These are phyloP conservation scores for Carapus acus DNA, from an alignment of 2,797 vertebrate species.

Conservation along the genomic window DNA sequence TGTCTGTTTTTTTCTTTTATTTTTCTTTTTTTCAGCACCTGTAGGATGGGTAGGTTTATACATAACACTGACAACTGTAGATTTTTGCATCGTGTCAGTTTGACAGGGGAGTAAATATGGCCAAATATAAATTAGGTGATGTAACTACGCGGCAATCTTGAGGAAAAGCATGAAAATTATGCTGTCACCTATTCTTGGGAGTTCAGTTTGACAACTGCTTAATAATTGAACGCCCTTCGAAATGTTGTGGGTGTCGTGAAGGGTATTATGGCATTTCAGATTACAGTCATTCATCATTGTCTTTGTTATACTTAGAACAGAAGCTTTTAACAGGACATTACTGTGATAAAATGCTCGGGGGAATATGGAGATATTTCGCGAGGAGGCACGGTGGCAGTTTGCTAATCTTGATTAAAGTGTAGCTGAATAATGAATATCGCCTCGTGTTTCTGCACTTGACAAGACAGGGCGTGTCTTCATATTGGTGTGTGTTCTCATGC, in stretches of 20 bases:
- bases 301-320: constrained; percentile 30
- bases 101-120: constrained; percentile 33
- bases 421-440: constrained; percentile 4
- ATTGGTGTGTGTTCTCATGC: background rate
- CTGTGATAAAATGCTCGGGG: constrained; percentile 10
- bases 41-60: constrained; percentile 28
- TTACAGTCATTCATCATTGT: constrained; percentile 46
- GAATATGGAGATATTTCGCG: constrained; percentile 20
- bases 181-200: constrained; percentile 48
- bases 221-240: constrained; percentile 35
- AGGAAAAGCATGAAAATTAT: constrained; percentile 42
- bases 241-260: constrained; percentile 29
- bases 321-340: constrained; percentile 11
- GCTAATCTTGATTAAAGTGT: constrained; percentile 11
- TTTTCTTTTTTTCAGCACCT: constrained; percentile 19
- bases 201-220: constrained; percentile 32
- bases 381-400: constrained; percentile 6
- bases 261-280: constrained; percentile 37
- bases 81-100: constrained; percentile 25
- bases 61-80: constrained; percentile 12
- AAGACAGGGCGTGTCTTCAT: constrained; percentile 1
- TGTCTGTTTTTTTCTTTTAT: background rate
- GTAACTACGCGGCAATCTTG: constrained; percentile 38
- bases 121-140: constrained; percentile 30
- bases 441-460: background rate